Conservation (phyloP, 1,140 invertebrate genomes). For the Neotoxoptera formosana region DNA sequence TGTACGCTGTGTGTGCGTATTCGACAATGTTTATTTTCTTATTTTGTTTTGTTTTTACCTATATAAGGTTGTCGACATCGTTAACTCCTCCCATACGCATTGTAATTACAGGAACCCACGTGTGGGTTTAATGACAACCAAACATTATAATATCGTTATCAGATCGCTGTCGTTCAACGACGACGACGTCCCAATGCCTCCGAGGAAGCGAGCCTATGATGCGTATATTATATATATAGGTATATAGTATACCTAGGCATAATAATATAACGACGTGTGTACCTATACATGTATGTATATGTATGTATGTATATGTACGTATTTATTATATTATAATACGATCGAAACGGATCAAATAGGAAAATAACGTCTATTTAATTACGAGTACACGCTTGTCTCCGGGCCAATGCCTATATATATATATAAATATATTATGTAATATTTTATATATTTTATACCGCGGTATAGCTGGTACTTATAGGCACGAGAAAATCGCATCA, state of each 20-base stretch:
- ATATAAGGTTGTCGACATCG: conserved; percentile 55
- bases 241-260: too few relatives aligned
- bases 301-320: background rate
- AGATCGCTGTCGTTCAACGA: conserved; percentile 53
- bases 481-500: background rate
- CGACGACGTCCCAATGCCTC: conserved; percentile 48
- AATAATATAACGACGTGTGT: too few relatives aligned
- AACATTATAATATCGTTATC: conserved; percentile 56
- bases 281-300: background rate
- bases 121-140: conserved; percentile 56
- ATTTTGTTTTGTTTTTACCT: conserved; percentile 18
- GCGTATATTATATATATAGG: too few relatives aligned
- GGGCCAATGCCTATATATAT: background rate
- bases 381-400: conserved; percentile 35
- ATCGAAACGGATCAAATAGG: conserved; percentile 33
- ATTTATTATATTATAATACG: conserved; percentile 8
- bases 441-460: background rate
- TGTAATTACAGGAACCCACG: conserved; percentile 49
- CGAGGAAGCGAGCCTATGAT: conserved; percentile 44
- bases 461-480: background rate
- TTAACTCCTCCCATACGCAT: conserved; percentile 53
- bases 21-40: conserved; percentile 39
- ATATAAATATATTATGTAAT: background rate
- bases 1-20: background rate
- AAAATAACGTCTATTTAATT: conserved; percentile 42